phyloP scores from a whole-genome alignment of 2,113 vertebrate genomes.

The Anolis carolinensis region DNA sequence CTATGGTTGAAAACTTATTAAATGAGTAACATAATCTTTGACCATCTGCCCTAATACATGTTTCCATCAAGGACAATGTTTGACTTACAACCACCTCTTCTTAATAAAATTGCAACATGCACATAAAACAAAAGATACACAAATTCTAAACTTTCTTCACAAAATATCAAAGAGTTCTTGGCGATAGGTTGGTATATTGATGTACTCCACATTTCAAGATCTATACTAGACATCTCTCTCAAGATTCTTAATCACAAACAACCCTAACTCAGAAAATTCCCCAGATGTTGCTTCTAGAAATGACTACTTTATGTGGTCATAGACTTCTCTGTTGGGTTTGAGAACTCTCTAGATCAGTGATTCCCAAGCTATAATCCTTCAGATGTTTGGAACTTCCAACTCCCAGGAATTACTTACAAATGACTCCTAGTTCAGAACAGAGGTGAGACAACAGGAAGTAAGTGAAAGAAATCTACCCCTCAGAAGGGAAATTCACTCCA shows the following conservation, averaged over 20 bases:
- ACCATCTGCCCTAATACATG: neutral
- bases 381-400: no score
- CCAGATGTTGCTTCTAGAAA: no score
- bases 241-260: neutral
- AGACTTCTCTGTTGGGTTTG: no score
- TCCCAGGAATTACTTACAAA: no score
- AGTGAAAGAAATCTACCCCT: no score
- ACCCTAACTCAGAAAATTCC: neutral
- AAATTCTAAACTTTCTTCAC: neutral
- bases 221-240: neutral
- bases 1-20: neutral
- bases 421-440: no score
- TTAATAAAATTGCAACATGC: neutral
- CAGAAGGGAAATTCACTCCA: no score
- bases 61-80: neutral
- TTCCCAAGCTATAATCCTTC: no score
- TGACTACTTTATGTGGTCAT: neutral
- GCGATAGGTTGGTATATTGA: no score
- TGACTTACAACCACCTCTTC: neutral
- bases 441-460: no score
- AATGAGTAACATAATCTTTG: neutral
- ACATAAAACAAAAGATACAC: neutral
- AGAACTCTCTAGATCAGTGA: no score
- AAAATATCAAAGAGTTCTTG: neutral
- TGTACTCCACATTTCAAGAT: neutral